These are phyloP conservation scores for Trachelus tabidus DNA, from an alignment of 2,888 invertebrate genomes.

Conservation along the genomic window DNA sequence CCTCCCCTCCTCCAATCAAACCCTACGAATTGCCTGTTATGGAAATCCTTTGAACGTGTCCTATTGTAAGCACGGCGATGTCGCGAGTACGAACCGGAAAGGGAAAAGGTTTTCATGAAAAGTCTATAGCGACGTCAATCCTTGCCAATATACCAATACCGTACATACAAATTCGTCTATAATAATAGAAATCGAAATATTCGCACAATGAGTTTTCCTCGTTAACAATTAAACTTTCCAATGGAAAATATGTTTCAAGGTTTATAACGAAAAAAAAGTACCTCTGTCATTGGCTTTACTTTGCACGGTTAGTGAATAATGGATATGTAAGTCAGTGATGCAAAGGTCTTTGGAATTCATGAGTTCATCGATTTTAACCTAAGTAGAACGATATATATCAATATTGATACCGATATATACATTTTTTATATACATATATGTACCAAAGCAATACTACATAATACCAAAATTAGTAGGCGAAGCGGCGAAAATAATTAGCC, in stretches of 20 bases:
- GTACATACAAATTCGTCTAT: not conserved
- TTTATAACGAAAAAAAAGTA: not conserved
- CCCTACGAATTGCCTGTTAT: not conserved
- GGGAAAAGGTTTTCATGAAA: not conserved
- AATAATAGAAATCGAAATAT: not conserved
- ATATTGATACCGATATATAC: not conserved
- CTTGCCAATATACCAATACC: not conserved
- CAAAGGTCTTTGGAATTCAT: not conserved
- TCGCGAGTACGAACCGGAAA: not conserved
- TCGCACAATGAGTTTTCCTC: not conserved
- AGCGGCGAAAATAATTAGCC: not conserved
- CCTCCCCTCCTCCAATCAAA: not conserved
- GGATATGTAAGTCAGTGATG: not conserved
- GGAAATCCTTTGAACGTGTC: not conserved
- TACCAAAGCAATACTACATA: not conserved
- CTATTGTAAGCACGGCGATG: not conserved
- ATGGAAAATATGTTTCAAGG: not conserved
- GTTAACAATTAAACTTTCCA: not conserved
- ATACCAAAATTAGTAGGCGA: not conserved
- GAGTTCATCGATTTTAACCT: not conserved
- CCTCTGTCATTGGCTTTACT: not conserved
- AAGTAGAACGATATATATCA: not conserved
- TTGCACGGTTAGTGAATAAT: not conserved
- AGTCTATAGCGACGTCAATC: not conserved
- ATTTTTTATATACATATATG: too few relatives aligned